Base-by-base conservation (phyloP, 2,113 vertebrate species). In the Heliornis fulica region DNA sequence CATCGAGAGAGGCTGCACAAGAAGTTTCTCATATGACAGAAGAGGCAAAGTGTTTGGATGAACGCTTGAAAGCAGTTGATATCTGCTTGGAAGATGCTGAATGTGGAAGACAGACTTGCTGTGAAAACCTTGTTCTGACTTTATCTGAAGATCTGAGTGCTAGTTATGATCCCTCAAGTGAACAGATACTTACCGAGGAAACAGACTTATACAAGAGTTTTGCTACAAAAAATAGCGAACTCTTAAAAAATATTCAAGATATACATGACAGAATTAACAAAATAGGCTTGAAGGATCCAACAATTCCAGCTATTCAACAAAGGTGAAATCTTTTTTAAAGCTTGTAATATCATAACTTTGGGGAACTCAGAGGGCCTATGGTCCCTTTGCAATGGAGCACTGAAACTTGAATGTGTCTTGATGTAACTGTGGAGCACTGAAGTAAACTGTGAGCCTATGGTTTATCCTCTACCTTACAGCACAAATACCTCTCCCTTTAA, bases 211-310 rank as follows among this genome's bases (percentile, higher is more conserved):
- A 89, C 28, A 95, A 96, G 56, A 93, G 94, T 8, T 97, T 99
- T 85, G 92, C 95, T 34, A 85, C 97, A 54, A 99, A 98, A 97
- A 98, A 96, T 40, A 92, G 93, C 43, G 97, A 97, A 8, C 96
- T 99, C 74, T 89, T 98, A 65, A 98, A 97, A 80, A 98, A 97
- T 93, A 97, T 99, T 91, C 98, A 98, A 81, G 98, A 98, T 77
- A 76, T 99, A 15, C 97, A 96, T 66, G 97, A 96, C 13, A 93
- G 93, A 5, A 97, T 99, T 19, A 97, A 98, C 87, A 97, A 93
- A 41, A 97, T 98, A 92, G 98, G 98, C 21, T 97, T 99, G 53
- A 99, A 98, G 87, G 99, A 99, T 94, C 98, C 99, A 46, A 99
- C 99, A 28, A 97, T 98, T 76, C 99, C 99, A 23, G 99, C 99